A percentile compares a stretch with the other conserved stretches of the same genome.
Conservation (phyloP, 2,113 vertebrate species). For the Merops nubicus region DNA sequence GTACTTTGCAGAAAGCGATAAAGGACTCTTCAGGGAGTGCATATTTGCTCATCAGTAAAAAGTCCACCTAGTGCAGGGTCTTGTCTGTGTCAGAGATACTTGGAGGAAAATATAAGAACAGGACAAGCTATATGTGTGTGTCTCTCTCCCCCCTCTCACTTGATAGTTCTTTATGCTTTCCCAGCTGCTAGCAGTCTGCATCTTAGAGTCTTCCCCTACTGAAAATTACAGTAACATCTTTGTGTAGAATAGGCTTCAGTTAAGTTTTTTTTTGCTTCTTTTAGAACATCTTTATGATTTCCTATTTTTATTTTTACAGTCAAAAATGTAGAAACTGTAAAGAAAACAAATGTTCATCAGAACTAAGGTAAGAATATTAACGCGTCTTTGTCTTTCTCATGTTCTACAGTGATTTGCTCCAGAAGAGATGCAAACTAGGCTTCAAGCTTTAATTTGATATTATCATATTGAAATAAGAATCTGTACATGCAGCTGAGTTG, state of each 20-base stretch:
- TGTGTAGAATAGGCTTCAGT: not conserved
- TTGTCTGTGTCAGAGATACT: not conserved
- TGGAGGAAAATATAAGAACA: not conserved
- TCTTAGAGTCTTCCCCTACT: not conserved
- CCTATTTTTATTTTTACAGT: slow-evolving; percentile 10
- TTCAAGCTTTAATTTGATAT: not conserved
- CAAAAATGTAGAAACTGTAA: not conserved
- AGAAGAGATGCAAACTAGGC: not conserved
- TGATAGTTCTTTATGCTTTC: not conserved
- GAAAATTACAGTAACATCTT: not conserved
- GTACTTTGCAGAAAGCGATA: not conserved
- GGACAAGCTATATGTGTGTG: not conserved
- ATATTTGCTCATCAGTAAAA: not conserved
- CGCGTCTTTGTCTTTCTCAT: not conserved
- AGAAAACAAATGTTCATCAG: not conserved
- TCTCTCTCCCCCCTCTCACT: not conserved
- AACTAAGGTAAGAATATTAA: slow-evolving; percentile 13
- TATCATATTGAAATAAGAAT: not conserved
- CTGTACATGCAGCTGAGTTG: not conserved
- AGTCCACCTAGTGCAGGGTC: not conserved
- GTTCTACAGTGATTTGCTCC: not conserved
- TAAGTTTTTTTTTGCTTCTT: not conserved
- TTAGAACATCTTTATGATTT: not conserved
- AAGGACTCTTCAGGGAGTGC: not conserved
- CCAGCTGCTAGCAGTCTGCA: not conserved